Evolutionary conservation across 2,797 vertebrate genomes (phyloP).

Genomic region (Coracias cyanogaster): DNA sequence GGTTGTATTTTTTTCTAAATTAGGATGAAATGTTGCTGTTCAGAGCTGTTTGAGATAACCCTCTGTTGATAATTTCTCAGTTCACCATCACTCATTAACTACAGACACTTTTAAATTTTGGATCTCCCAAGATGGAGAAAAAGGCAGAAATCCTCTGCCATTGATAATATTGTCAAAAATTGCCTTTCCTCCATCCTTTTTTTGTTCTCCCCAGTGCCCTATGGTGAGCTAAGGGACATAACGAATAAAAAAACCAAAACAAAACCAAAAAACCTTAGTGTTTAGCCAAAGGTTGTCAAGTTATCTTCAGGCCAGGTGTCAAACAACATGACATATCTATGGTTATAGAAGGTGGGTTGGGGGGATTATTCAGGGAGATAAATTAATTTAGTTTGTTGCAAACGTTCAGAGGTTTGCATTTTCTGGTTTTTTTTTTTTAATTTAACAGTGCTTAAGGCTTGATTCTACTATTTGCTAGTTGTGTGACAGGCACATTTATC

Average conservation of each 20-base stretch:
- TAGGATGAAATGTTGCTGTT: constrained; percentile 18
- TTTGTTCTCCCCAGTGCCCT: background rate
- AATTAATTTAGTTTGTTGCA: constrained; percentile 38
- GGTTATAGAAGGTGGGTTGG: background rate
- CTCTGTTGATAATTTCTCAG: background rate
- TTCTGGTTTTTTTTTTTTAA: constrained; percentile 24
- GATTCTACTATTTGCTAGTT: constrained; percentile 24
- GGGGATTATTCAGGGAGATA: background rate
- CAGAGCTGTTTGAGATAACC: background rate
- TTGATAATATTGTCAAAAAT: background rate
- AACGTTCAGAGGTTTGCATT: constrained; percentile 3
- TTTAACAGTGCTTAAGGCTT: constrained; percentile 59
- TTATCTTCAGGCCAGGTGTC: constrained; percentile 26
- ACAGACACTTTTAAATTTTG: background rate
- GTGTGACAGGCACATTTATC: constrained; percentile 60
- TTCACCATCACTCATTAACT: background rate
- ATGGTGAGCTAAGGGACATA: background rate
- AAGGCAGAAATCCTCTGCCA: background rate
- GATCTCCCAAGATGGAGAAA: background rate
- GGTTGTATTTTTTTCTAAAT: background rate
- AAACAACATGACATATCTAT: background rate
- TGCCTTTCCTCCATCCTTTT: background rate
- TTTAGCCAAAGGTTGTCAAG: background rate
- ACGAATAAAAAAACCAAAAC: background rate
- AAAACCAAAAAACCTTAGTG: background rate